phyloP scores from a whole-genome alignment of 2,113 vertebrate species.

The Otus sunia region DNA sequence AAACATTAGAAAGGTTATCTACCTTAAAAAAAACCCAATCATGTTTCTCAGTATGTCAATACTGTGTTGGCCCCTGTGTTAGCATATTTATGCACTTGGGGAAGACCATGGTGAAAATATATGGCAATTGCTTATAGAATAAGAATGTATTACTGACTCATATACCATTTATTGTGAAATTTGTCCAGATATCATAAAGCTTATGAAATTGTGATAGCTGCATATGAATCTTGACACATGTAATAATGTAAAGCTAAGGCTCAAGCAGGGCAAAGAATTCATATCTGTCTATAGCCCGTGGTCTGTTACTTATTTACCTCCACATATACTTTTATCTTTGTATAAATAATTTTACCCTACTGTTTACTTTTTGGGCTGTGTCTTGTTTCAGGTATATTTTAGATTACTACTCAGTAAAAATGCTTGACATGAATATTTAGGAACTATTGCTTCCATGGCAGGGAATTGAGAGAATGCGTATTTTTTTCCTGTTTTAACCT shows the following conservation, averaged over 20 bases:
- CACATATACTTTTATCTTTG: neutral
- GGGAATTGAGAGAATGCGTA: neutral
- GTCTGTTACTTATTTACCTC: neutral
- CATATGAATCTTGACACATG: neutral
- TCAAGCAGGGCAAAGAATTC: neutral
- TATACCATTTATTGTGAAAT: neutral
- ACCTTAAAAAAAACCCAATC: neutral
- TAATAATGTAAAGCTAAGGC: neutral
- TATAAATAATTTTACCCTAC: neutral
- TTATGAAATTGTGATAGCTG: neutral
- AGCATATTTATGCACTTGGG: neutral
- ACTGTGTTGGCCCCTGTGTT: neutral
- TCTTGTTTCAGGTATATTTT: neutral
- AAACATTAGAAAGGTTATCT: neutral
- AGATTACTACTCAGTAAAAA: neutral
- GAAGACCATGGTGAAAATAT: neutral
- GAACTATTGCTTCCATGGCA: neutral
- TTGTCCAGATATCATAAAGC: neutral
- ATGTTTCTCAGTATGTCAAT: neutral
- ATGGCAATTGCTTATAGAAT: neutral
- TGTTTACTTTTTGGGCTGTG: neutral
- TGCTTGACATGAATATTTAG: neutral
- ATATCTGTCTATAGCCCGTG: rapidly evolving
- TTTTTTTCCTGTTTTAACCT: slow-evolving; percentile 18
- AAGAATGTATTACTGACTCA: neutral